A percentile compares a stretch with the other conserved stretches of the same genome.
Evolutionary conservation across 2,797 vertebrate species (phyloP).

Genomic region (Tokudaia muenninki): DNA sequence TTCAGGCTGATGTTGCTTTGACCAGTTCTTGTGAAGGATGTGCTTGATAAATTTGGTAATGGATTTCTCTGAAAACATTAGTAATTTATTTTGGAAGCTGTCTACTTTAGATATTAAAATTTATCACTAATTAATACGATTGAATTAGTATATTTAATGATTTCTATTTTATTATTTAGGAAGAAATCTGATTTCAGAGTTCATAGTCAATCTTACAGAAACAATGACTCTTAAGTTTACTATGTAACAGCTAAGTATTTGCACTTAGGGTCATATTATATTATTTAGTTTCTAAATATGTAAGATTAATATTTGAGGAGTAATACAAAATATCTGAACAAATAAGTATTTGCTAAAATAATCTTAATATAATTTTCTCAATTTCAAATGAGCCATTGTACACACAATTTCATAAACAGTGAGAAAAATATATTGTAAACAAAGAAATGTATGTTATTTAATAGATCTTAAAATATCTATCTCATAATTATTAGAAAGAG

Average conservation of each 20-base stretch:
- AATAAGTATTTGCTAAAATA: background rate
- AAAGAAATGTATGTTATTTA: background rate
- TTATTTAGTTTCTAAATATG: background rate
- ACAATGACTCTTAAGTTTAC: background rate
- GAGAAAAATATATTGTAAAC: background rate
- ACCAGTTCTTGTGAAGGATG: background rate
- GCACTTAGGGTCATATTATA: background rate
- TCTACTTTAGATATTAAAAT: background rate
- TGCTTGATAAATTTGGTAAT: background rate
- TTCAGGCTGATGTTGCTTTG: background rate
- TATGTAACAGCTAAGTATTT: background rate
- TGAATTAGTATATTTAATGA: background rate
- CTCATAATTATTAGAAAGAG: background rate
- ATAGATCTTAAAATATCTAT: background rate
- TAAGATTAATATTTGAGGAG: background rate
- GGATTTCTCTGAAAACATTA: background rate
- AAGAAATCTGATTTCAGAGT: background rate
- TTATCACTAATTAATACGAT: background rate
- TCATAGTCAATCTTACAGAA: background rate
- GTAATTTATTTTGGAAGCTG: background rate
- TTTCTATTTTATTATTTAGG: background rate
- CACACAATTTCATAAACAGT: background rate
- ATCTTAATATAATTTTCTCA: background rate
- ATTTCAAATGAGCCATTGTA: accelerated
- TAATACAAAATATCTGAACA: background rate